Conservation (phyloP, 1,140 invertebrate genomes). For the Pogonomyrmex barbatus region DNA sequence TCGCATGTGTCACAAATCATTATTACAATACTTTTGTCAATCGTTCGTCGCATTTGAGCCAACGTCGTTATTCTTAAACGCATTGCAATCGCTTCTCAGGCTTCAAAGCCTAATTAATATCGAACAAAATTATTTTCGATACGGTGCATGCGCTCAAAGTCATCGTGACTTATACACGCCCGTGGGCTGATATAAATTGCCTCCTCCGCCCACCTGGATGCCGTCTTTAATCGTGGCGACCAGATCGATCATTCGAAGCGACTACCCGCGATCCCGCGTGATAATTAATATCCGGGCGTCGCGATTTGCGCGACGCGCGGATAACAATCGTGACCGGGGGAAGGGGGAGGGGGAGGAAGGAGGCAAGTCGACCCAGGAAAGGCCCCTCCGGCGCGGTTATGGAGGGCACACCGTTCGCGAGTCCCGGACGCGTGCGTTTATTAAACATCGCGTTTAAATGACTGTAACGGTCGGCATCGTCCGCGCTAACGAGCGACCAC, state of each 20-base stretch:
- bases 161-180: constrained; percentile 31
- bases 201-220: constrained; percentile 60
- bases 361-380: not conserved
- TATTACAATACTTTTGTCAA: not conserved
- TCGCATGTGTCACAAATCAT: too few species aligned
- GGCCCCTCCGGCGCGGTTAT: not conserved
- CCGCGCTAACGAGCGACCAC: constrained; percentile 69
- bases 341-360: not conserved
- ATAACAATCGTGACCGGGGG: constrained; percentile 53
- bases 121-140: constrained; percentile 26
- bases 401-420: constrained; percentile 15
- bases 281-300: constrained; percentile 71
- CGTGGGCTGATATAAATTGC: constrained; percentile 68
- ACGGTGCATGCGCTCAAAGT: constrained; percentile 5
- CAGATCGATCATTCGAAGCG: constrained; percentile 71
- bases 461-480: constrained; percentile 60
- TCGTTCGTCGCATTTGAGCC: not conserved
- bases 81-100: not conserved
- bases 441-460: constrained; percentile 73
- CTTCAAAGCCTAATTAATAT: constrained; percentile 23
- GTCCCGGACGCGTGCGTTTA: constrained; percentile 52
- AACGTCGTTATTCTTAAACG: constrained; percentile 1
- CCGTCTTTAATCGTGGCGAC: constrained; percentile 70
- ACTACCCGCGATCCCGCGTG: constrained; percentile 58
- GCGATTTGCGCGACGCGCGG: constrained; percentile 67